Evolutionary conservation across 2,888 invertebrate genomes (phyloP).

Genomic region (Drosophila picticornis): DNA sequence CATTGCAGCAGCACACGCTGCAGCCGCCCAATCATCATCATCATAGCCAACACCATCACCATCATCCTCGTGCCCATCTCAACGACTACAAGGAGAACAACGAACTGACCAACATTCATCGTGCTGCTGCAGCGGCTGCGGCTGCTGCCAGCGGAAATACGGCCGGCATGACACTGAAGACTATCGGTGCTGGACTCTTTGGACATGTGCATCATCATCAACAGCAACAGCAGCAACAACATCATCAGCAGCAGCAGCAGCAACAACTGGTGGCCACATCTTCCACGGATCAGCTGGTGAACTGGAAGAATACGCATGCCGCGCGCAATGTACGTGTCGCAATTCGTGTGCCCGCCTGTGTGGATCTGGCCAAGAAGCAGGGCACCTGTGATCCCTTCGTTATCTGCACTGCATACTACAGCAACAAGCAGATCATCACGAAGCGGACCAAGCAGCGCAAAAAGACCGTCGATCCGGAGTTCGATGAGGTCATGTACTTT

Average conservation of each 20-base stretch:
- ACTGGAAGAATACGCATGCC: slow-evolving; percentile 69
- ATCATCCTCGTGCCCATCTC: slow-evolving; percentile 74
- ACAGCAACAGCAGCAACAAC: slow-evolving; percentile 6
- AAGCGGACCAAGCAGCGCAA: slow-evolving; percentile 94
- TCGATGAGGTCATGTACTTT: slow-evolving; percentile 94
- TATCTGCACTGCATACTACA: slow-evolving; percentile 91
- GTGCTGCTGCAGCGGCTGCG: slow-evolving; percentile 47
- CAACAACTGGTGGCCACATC: slow-evolving; percentile 49
- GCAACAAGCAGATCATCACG: slow-evolving; percentile 92
- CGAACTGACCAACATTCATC: slow-evolving; percentile 82
- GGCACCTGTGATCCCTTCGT: slow-evolving; percentile 97
- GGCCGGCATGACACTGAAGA: slow-evolving; percentile 63
- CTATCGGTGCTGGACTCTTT: slow-evolving; percentile 69
- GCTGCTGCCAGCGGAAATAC: slow-evolving; percentile 34
- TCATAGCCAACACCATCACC: slow-evolving; percentile 42
- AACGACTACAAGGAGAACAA: slow-evolving; percentile 85
- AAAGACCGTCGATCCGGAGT: slow-evolving; percentile 95
- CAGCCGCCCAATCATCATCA: slow-evolving; percentile 43
- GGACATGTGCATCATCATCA: slow-evolving; percentile 61
- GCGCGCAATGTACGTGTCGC: slow-evolving; percentile 84
- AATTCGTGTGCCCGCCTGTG: slow-evolving; percentile 92
- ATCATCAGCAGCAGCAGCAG: slow-evolving; percentile 45
- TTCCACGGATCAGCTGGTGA: slow-evolving; percentile 65
- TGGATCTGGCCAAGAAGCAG: slow-evolving; percentile 94
- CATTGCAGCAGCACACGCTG: slow-evolving; percentile 30